phyloP scores from a whole-genome alignment of 2,888 invertebrate species.

The Acronicta psi region DNA sequence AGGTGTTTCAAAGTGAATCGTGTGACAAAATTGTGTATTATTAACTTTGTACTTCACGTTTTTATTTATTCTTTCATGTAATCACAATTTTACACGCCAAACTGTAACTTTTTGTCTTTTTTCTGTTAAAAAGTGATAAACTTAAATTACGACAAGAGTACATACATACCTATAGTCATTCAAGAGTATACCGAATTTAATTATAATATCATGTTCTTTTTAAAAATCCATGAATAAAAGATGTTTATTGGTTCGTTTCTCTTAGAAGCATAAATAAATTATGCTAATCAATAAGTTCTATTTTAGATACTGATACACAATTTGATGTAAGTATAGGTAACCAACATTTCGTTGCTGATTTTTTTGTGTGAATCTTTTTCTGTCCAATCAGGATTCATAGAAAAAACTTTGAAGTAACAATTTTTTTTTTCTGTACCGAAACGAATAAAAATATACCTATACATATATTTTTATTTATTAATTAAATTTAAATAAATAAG shows the following conservation, averaged over 20 bases:
- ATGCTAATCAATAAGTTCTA: slow-evolving; percentile 21
- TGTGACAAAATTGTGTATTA: slow-evolving; percentile 15
- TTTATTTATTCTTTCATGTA: slow-evolving; percentile 6
- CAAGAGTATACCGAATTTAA: neutral
- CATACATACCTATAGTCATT: neutral
- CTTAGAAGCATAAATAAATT: slow-evolving; percentile 12
- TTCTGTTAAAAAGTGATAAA: neutral
- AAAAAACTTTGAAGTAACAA: too few species aligned
- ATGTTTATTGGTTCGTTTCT: slow-evolving; percentile 19
- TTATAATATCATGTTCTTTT: slow-evolving; percentile 5
- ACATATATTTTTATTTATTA: too few species aligned
- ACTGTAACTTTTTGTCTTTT: neutral
- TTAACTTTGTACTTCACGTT: slow-evolving; percentile 9
- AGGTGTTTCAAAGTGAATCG: slow-evolving; percentile 36
- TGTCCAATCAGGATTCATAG: too few species aligned
- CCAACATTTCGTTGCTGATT: too few species aligned
- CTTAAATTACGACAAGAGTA: neutral
- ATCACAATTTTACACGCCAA: slow-evolving; percentile 16
- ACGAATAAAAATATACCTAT: too few species aligned
- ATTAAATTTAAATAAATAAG: too few species aligned
- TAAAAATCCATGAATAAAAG: slow-evolving; percentile 22
- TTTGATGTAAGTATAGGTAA: too few species aligned
- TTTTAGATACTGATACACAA: too few species aligned
- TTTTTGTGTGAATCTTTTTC: too few species aligned
- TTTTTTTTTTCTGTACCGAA: too few species aligned